A percentile compares a stretch with the other conserved stretches of the same genome.
These are phyloP conservation scores for Orthosia gracilis DNA, from an alignment of 2,888 invertebrate genomes.

Conservation along the genomic window DNA sequence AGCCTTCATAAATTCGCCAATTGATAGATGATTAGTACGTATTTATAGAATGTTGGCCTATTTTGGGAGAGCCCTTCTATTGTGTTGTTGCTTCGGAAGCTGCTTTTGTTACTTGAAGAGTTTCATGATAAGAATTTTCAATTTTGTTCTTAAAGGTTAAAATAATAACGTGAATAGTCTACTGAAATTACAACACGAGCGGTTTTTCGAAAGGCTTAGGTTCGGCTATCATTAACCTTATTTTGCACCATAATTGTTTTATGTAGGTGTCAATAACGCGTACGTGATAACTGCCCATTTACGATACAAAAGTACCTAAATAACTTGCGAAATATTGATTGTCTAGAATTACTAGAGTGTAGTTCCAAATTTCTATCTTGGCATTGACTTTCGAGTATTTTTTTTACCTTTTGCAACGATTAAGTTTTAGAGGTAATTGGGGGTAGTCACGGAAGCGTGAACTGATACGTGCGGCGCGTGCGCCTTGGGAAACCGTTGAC, in stretches of 20 bases:
- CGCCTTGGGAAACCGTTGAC: conserved; percentile 67
- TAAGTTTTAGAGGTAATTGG: conserved; percentile 76
- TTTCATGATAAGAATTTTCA: neutral
- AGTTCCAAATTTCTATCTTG: conserved; percentile 80
- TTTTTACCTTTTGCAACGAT: conserved; percentile 78
- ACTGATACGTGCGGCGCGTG: conserved; percentile 74
- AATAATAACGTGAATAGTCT: neutral
- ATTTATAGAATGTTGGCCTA: conserved; percentile 70
- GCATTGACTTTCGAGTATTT: conserved; percentile 81
- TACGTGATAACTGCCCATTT: conserved; percentile 44
- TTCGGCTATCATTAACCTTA: conserved; percentile 36
- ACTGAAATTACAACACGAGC: conserved; percentile 29
- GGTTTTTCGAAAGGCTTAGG: conserved; percentile 40
- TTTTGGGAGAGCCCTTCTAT: conserved; percentile 40
- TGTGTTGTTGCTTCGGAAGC: conserved; percentile 31
- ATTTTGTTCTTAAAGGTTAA: neutral
- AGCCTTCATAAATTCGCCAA: conserved; percentile 84
- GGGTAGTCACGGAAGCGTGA: conserved; percentile 82
- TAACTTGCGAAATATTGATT: conserved; percentile 81
- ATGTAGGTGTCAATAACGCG: conserved; percentile 46
- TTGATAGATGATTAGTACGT: conserved; percentile 79
- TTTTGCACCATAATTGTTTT: conserved; percentile 46
- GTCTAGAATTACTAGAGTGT: conserved; percentile 80
- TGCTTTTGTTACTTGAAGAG: conserved; percentile 23
- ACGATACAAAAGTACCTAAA: conserved; percentile 44